phyloP scores from a whole-genome alignment of 2,888 invertebrate species.

The Agrochola litura region DNA sequence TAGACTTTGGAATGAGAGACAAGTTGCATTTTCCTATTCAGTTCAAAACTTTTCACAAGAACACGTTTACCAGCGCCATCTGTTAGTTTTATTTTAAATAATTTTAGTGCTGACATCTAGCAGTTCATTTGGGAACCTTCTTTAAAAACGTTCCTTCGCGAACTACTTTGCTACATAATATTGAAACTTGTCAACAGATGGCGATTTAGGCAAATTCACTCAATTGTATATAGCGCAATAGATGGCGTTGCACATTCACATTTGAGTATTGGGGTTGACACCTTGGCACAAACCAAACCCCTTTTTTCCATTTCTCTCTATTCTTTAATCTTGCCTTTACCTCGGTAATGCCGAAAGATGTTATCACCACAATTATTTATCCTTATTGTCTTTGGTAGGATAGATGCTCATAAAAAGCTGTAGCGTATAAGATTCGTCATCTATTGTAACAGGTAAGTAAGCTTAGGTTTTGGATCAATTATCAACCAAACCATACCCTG shows the following conservation, averaged over 20 bases:
- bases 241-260: slow-evolving; percentile 25
- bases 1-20: background rate
- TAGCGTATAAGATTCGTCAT: too few species aligned
- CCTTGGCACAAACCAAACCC: too few species aligned
- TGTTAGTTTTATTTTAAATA: background rate
- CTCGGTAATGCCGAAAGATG: background rate
- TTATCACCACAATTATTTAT: background rate
- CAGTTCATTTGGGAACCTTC: background rate
- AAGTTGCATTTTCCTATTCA: background rate
- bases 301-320: too few species aligned
- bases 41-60: slow-evolving; percentile 5
- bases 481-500: too few species aligned
- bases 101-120: slow-evolving; percentile 44
- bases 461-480: too few species aligned
- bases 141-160: background rate
- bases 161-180: background rate
- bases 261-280: background rate
- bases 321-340: background rate
- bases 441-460: too few species aligned
- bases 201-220: background rate
- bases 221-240: background rate
- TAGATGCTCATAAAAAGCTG: background rate
- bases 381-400: background rate
- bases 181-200: slow-evolving; percentile 18
- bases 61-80: slow-evolving; percentile 33